Base-by-base conservation (phyloP, 2,797 vertebrate species). In the Fistularia tabacaria region DNA sequence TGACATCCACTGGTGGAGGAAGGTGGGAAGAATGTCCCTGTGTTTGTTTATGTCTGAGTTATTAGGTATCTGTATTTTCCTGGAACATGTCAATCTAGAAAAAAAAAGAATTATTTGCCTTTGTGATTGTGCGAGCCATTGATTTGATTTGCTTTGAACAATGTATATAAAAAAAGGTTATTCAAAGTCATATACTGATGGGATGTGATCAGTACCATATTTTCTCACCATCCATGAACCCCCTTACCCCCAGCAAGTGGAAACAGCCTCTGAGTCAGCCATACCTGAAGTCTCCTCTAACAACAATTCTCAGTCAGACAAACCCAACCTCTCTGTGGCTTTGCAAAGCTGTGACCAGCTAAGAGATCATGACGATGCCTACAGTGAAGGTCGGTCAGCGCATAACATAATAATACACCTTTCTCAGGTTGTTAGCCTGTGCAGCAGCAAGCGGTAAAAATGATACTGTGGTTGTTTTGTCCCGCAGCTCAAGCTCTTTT, bases 401-500 rank as follows among this genome's bases (percentile, higher is more conserved):
- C 11, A 46, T 47, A 13, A 39, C 62, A 46, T 57, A 38, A 15
- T 1, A 37, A 47, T 3, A 36, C 5, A 38, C 6, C 4, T 39
- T 7, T 59, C 41, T 65, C 52, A n/a, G 13, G 54, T 43, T 54
- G 42, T n/a, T 65, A 9, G 46, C 7, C 7, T 45, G 8, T 54
- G 38, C 49, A 54, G 51, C 43, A 52, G 38, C 42, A 69, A 39
- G 12, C 40, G 42, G 12, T 44, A 37, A 45, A 14, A 54, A 3
- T 49, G 3, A 63, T 56, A 38, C 57, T 10, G 40, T 25, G 11
- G 36, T 57, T 59, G 14, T 64, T 68, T 4, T 46, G 15, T 66
- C 47, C 66, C 66, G 40, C 80, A 99, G 97, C 95, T 68, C 92
- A 92, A 74, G 89, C 89, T 47, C 85, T 98, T 67, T 86, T 98